Conservation (phyloP, 1,140 invertebrate species). For the Ganaspis sp. region DNA sequence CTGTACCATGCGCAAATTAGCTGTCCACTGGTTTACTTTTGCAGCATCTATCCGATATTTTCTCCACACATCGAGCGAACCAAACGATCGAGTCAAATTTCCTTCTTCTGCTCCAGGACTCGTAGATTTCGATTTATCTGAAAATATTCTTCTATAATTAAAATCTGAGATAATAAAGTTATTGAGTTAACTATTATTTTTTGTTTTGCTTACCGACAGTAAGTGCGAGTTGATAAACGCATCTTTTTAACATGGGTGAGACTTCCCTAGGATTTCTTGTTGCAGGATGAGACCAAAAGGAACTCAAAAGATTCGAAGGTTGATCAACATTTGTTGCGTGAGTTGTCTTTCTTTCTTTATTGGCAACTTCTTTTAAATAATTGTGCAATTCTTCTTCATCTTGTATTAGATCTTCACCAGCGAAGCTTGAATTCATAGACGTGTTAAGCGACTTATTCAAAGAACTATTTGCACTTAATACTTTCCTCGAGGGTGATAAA, state of each 20-base stretch:
- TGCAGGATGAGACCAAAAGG: slow-evolving; percentile 79
- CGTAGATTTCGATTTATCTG: slow-evolving; percentile 67
- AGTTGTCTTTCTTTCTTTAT: slow-evolving; percentile 60
- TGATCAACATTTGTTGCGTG: slow-evolving; percentile 64
- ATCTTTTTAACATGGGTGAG: slow-evolving; percentile 75
- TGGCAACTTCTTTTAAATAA: slow-evolving; percentile 64
- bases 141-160: slow-evolving; percentile 30
- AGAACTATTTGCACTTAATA: slow-evolving; percentile 57
- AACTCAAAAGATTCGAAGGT: slow-evolving; percentile 73
- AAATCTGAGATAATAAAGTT: too few relatives aligned
- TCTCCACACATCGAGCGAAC: slow-evolving; percentile 78
- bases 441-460: slow-evolving; percentile 63
- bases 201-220: slow-evolving; percentile 70
- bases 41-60: slow-evolving; percentile 79
- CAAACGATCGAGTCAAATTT: slow-evolving; percentile 72
- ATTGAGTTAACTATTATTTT: background rate
- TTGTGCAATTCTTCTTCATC: slow-evolving; percentile 63
- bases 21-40: slow-evolving; percentile 81
- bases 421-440: slow-evolving; percentile 62
- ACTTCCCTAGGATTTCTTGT: slow-evolving; percentile 76
- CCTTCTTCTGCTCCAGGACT: slow-evolving; percentile 76
- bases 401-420: slow-evolving; percentile 67
- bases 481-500: slow-evolving; percentile 54
- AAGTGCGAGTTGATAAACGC: slow-evolving; percentile 78
- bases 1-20: slow-evolving; percentile 80